Percentiles rank a stretch among this genome's conserved stretches.
phyloP scores from a whole-genome alignment of 2,113 vertebrate species.

The Oostethus manadensis region DNA sequence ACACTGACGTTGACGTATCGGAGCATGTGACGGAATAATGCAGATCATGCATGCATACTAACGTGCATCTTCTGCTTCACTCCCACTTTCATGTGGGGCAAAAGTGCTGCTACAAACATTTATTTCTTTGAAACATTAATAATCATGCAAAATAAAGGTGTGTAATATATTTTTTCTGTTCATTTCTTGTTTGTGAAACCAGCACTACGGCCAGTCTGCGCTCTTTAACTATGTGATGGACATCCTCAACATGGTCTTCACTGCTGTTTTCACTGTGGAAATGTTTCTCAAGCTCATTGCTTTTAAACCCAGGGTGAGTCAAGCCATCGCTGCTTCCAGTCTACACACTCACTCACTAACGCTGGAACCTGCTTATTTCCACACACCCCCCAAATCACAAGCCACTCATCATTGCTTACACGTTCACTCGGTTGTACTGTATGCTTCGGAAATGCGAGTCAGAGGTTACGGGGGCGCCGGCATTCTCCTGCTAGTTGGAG shows the following conservation, averaged over 20 bases:
- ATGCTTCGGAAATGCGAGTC: neutral
- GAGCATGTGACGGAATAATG: no score
- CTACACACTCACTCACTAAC: neutral
- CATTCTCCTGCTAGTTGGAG: no score
- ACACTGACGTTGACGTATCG: no score
- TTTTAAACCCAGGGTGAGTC: conserved; percentile 95
- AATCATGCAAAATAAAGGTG: neutral
- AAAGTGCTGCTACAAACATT: no score
- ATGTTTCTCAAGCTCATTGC: conserved; percentile 98
- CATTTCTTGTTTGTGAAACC: neutral
- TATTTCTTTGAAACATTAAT: no score
- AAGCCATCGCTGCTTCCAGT: neutral
- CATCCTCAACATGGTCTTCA: conserved; percentile 99
- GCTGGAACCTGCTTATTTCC: neutral
- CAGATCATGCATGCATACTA: no score
- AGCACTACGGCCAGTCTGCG: conserved; percentile 95
- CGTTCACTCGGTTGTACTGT: neutral
- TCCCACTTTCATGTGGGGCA: no score
- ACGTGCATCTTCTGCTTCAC: no score
- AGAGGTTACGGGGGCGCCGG: no score
- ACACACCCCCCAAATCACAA: neutral
- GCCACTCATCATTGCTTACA: neutral
- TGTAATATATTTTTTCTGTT: no score
- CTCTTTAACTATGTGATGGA: conserved; percentile 96
- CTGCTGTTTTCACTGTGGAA: conserved; percentile 94